Base-by-base conservation (phyloP, 2,888 invertebrate species). In the Timema podura region DNA sequence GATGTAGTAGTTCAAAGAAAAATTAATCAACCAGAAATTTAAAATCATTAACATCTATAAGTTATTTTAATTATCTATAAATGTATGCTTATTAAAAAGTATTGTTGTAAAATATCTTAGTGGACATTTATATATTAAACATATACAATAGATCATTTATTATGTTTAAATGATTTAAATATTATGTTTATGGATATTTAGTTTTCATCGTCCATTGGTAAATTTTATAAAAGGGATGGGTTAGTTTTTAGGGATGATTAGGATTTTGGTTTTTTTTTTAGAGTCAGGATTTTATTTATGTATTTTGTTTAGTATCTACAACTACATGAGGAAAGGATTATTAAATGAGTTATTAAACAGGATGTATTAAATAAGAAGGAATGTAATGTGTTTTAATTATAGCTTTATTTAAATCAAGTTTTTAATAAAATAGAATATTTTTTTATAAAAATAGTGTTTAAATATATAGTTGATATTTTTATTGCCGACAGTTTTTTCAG, bases 401-500 rank as follows among this genome's bases (percentile, higher is more conserved):
- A 44, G 44, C 61, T 61, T 61, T 61, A 61, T 61, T 61, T 61
- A 61, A 44, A 11, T 61, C 10, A 11, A 57, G 10, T 5, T 30
- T 61, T 61, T 61, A 44, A 61, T 30, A 13, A 61, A 61, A 57
- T 44, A 61, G 30, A 61, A 61, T 11, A 61, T 11, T 30, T 57
- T 30, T 45, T 44, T 61, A 61, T 61, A 61, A 61, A 30, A 61
- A 61, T 45, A 61, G 7, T 11, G 9, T 10, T 61, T 61, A 44
- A 78, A 78, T 11, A 61, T 76, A 74, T 76, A 73, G 67, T 72
- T 69, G 72, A 73, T 71, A 30, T 30, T 30, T 30, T 30, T 45
- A 71, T 70, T 70, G 68, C 64, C 70, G 66, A 71, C 30, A 67
- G 69, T 57, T 71, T 69, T 71, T 48, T 71, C 71, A 65, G 71